Conservation (phyloP, 2,113 vertebrate species). For the Lepisosteus osseus region DNA sequence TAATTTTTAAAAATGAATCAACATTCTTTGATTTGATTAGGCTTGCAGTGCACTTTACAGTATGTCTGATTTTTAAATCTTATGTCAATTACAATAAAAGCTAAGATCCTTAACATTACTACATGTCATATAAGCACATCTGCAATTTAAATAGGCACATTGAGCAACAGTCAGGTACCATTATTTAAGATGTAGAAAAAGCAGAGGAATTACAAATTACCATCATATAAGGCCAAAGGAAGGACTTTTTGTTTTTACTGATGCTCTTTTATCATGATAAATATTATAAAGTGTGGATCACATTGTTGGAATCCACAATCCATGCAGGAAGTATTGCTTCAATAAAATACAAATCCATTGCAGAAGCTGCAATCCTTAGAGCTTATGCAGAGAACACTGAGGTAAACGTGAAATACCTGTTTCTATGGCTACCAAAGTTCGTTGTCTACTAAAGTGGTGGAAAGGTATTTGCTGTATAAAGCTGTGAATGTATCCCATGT, state of each 20-base stretch:
- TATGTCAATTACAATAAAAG: too few relatives aligned
- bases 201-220: too few relatives aligned
- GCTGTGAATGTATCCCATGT: slow-evolving; percentile 8
- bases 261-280: slow-evolving; percentile 6
- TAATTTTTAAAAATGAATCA: too few relatives aligned
- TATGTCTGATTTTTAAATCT: too few relatives aligned
- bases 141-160: too few relatives aligned
- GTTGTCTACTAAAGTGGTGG: slow-evolving; percentile 36
- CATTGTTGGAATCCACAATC: slow-evolving; percentile 1
- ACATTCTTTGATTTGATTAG: too few relatives aligned
- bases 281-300: slow-evolving; percentile 15
- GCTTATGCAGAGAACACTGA: slow-evolving; percentile 38
- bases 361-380: slow-evolving; percentile 29
- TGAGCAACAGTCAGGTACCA: too few relatives aligned
- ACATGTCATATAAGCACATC: too few relatives aligned
- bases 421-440: slow-evolving; percentile 52
- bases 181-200: too few relatives aligned
- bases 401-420: slow-evolving; percentile 42
- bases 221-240: background rate
- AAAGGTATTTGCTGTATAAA: slow-evolving; percentile 22
- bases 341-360: slow-evolving; percentile 30
- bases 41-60: too few relatives aligned
- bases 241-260: background rate
- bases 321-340: slow-evolving; percentile 18
- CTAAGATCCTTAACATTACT: too few relatives aligned